Conservation (phyloP, 2,113 vertebrate genomes). For the Melanocharis versteri region DNA sequence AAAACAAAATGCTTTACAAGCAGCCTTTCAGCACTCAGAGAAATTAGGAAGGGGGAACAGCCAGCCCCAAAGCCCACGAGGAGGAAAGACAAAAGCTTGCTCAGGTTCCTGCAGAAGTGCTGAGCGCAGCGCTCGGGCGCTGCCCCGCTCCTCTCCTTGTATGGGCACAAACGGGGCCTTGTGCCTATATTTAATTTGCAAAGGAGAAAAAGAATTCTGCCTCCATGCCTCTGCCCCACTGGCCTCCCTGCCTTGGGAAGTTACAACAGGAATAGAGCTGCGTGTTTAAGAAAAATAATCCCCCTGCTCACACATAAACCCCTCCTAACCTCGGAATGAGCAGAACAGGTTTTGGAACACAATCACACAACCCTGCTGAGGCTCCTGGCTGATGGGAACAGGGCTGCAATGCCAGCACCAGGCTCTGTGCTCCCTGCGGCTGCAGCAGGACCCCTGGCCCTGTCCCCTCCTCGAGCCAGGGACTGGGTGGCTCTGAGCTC, state of each 20-base stretch:
- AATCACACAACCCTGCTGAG: not conserved
- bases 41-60: not conserved
- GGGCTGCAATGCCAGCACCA: accelerated
- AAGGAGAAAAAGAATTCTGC: not conserved
- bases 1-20: not conserved
- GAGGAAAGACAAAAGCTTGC: not conserved
- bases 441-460: not conserved
- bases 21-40: not conserved
- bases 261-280: not conserved
- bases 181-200: slow-evolving; percentile 67
- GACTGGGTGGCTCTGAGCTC: accelerated
- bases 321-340: not conserved
- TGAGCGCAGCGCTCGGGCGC: not conserved
- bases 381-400: accelerated
- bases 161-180: slow-evolving; percentile 44
- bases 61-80: not conserved
- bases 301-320: accelerated
- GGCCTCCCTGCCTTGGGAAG: not conserved
- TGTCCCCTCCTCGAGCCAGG: accelerated
- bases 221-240: not conserved
- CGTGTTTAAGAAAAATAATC: not conserved
- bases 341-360: not conserved
- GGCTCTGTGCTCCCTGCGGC: not conserved
- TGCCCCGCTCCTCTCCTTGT: slow-evolving; percentile 56
- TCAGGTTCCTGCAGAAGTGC: not conserved